These are phyloP conservation scores for Peromyscus polionotus DNA, from an alignment of 2,113 vertebrate genomes.

Conservation along the genomic window DNA sequence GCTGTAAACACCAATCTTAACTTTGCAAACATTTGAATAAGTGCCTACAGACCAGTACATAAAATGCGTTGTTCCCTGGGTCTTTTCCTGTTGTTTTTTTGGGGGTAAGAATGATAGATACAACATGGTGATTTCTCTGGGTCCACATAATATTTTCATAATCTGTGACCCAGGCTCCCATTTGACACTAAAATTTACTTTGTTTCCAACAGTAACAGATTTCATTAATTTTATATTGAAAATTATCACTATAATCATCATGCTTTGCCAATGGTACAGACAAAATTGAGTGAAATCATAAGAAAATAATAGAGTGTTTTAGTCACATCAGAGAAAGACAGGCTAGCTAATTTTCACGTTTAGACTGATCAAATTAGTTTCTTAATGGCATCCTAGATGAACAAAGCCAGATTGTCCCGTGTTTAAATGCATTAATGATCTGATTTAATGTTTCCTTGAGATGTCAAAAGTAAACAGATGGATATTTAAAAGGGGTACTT, in stretches of 20 bases:
- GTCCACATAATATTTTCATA: neutral
- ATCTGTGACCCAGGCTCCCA: slow-evolving; percentile 1
- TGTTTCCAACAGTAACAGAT: neutral
- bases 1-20: neutral
- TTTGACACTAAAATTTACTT: neutral
- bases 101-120: neutral
- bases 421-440: neutral
- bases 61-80: neutral
- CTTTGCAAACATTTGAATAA: neutral
- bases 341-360: neutral
- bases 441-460: neutral
- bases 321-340: neutral
- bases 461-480: slow-evolving; percentile 43
- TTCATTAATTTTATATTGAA: neutral
- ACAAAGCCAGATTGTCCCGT: neutral
- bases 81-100: neutral
- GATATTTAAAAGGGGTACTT: neutral
- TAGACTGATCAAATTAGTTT: slow-evolving; percentile 2
- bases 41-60: neutral
- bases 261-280: neutral
- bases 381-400: neutral
- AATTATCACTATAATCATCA: slow-evolving; percentile 20
- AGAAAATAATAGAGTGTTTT: neutral
- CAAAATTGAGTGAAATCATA: neutral
- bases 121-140: neutral